Conservation (phyloP, 2,113 vertebrate species). For the Neopipo cinnamomea region DNA sequence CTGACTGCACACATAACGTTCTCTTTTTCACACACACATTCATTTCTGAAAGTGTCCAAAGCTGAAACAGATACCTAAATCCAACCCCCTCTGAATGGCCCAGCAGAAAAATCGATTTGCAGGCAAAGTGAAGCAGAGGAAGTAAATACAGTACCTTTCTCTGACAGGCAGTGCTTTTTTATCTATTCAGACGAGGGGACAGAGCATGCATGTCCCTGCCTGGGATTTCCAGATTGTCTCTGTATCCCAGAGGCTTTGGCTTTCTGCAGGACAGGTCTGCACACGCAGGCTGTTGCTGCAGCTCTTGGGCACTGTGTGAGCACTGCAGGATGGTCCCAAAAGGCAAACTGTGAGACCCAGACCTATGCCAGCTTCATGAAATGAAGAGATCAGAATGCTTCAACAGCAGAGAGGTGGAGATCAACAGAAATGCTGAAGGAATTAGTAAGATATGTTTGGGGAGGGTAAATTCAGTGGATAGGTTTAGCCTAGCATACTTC, state of each 20-base stretch:
- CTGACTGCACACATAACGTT: background rate
- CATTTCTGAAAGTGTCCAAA: background rate
- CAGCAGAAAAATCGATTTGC: background rate
- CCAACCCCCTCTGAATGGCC: background rate
- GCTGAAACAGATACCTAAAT: conserved; percentile 3
- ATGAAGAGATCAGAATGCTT: background rate
- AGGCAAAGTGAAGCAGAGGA: background rate
- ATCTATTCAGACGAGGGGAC: background rate
- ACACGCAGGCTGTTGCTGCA: background rate
- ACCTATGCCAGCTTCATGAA: background rate
- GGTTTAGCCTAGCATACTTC: background rate
- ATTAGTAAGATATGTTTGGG: background rate
- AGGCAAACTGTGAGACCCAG: background rate
- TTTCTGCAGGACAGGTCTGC: background rate
- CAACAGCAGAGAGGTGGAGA: background rate
- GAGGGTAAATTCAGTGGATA: background rate
- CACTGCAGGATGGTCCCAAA: background rate
- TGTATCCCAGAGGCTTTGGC: background rate
- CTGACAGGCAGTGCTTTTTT: background rate
- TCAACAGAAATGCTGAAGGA: background rate
- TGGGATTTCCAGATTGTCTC: background rate
- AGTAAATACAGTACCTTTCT: background rate
- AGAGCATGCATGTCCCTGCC: background rate
- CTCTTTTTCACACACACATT: background rate
- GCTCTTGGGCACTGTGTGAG: background rate